Evolutionary conservation across 2,888 invertebrate genomes (phyloP).

Genomic region (Drosophila crucigera): DNA sequence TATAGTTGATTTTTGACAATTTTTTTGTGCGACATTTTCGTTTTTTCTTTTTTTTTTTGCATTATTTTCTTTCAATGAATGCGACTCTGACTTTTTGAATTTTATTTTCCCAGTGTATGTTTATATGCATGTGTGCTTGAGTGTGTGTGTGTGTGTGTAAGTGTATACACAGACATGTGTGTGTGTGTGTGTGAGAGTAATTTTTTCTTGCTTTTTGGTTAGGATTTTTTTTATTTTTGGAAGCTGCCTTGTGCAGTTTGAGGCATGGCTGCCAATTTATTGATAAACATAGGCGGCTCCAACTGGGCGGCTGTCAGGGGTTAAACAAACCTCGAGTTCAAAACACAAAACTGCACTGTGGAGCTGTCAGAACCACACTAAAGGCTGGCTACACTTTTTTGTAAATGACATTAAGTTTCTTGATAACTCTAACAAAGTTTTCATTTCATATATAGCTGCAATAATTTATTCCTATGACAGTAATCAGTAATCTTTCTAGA

Average conservation of each 20-base stretch:
- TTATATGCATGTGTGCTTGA: slow-evolving; percentile 20
- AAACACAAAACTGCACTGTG: slow-evolving; percentile 13
- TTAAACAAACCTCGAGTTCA: slow-evolving; percentile 42
- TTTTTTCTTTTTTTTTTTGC: slow-evolving; percentile 47
- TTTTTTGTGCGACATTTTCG: slow-evolving; percentile 54
- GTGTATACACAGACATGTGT: not conserved
- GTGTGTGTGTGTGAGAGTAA: slow-evolving; percentile 2
- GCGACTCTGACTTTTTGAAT: slow-evolving; percentile 62
- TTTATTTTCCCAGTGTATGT: slow-evolving; percentile 60
- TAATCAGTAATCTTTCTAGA: not conserved
- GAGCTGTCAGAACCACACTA: not conserved
- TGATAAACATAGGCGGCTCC: slow-evolving; percentile 63
- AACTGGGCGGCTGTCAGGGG: slow-evolving; percentile 29
- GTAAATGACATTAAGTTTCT: not conserved
- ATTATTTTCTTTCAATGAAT: slow-evolving; percentile 38
- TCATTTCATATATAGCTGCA: not conserved
- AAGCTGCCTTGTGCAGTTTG: slow-evolving; percentile 50
- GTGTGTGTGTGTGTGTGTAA: slow-evolving; percentile 19
- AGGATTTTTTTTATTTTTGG: slow-evolving; percentile 40
- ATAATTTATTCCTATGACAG: not conserved
- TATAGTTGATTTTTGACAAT: slow-evolving; percentile 78
- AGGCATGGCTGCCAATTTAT: slow-evolving; percentile 71
- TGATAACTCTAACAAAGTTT: not conserved
- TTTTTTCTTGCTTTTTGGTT: slow-evolving; percentile 56
- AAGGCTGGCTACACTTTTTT: slow-evolving; percentile 10